Percentiles rank a stretch among this genome's conserved stretches.
Evolutionary conservation across 2,113 vertebrate genomes (phyloP).

Genomic region (Sialia sialis): DNA sequence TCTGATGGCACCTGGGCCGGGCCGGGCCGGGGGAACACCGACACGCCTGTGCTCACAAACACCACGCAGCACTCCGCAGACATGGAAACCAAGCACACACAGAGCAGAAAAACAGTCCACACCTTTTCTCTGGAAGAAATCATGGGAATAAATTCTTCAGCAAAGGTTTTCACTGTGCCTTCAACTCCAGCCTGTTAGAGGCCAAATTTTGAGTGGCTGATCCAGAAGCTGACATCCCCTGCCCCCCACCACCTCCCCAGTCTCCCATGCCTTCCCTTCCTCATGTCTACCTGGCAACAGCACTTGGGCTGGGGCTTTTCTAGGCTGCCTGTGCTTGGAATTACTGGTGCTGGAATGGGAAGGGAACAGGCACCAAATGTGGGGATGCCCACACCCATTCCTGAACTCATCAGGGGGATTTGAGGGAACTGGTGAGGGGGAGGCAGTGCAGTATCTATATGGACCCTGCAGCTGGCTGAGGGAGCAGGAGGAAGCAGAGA

Average conservation of each 20-base stretch:
- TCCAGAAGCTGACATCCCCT: not conserved
- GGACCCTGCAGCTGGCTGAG: not conserved
- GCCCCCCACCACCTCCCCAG: too few species aligned
- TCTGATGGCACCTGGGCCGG: not conserved
- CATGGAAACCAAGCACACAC: not conserved
- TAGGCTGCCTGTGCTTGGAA: not conserved
- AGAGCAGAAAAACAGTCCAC: not conserved
- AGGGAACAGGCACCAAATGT: rapidly evolving
- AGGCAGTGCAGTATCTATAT: rapidly evolving
- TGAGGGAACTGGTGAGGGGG: not conserved
- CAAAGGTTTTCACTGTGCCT: not conserved
- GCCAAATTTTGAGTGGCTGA: not conserved
- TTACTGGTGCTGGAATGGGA: not conserved
- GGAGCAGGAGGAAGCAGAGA: not conserved
- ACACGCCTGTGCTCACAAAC: not conserved
- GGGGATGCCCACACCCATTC: not conserved
- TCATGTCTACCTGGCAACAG: not conserved
- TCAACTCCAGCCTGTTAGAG: not conserved
- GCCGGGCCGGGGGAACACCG: rapidly evolving
- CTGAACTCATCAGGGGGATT: not conserved
- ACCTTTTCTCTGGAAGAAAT: not conserved
- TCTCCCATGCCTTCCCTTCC: not conserved
- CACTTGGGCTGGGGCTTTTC: not conserved
- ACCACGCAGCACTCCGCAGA: not conserved
- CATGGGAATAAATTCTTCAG: not conserved